Percentiles rank a stretch among this genome's conserved stretches.
Evolutionary conservation across 2,888 invertebrate species (phyloP).

Genomic region (Tineola bisselliella): DNA sequence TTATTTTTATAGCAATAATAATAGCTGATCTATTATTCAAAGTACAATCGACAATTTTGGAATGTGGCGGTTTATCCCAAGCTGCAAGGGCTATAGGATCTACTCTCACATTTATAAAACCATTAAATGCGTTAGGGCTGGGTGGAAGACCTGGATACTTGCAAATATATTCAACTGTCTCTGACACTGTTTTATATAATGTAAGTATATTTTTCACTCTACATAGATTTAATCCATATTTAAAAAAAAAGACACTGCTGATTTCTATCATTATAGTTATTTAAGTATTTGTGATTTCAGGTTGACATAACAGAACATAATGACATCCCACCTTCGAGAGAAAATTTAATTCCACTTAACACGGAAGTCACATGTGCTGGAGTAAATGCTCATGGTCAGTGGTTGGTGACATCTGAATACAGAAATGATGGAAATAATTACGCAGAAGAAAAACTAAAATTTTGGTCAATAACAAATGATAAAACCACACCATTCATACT

Average conservation of each 20-base stretch:
- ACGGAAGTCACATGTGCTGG: slow-evolving; percentile 55
- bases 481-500: slow-evolving; percentile 36
- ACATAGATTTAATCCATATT: neutral
- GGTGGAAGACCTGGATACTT: slow-evolving; percentile 53
- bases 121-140: slow-evolving; percentile 40
- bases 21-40: slow-evolving; percentile 47
- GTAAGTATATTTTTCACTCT: slow-evolving; percentile 30
- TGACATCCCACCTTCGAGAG: slow-evolving; percentile 44
- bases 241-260: too few species aligned
- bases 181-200: slow-evolving; percentile 56
- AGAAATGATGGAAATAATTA: slow-evolving; percentile 49
- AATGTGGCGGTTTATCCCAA: slow-evolving; percentile 54
- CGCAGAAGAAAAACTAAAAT: slow-evolving; percentile 55
- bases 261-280: too few species aligned
- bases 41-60: slow-evolving; percentile 45
- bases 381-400: slow-evolving; percentile 41
- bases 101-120: slow-evolving; percentile 36
- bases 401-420: slow-evolving; percentile 58
- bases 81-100: slow-evolving; percentile 36
- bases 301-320: slow-evolving; percentile 57
- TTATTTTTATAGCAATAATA: slow-evolving; percentile 39
- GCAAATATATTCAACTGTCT: slow-evolving; percentile 49
- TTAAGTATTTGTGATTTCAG: slow-evolving; percentile 28
- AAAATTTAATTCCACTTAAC: slow-evolving; percentile 50
- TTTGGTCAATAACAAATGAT: slow-evolving; percentile 37